A percentile compares a stretch with the other conserved stretches of the same genome.
Evolutionary conservation across 2,113 vertebrate species (phyloP).

Genomic region (Prolemur simus): DNA sequence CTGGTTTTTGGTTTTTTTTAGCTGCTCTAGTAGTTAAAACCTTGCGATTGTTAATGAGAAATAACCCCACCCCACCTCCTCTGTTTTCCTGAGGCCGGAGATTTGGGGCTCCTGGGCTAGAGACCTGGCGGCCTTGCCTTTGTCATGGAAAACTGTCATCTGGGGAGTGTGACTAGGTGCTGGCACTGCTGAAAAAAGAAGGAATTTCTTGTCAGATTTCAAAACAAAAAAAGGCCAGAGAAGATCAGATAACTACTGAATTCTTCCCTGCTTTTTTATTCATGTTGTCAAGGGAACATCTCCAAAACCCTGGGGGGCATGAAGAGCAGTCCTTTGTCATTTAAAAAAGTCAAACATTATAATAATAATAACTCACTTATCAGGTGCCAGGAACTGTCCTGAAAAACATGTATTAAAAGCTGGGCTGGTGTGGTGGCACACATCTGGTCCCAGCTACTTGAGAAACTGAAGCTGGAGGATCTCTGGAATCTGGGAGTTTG

Average conservation of each 20-base stretch:
- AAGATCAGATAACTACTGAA: slow-evolving; percentile 8
- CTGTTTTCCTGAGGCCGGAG: not conserved
- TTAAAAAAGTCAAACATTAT: slow-evolving; percentile 47
- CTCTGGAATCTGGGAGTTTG: too few species aligned
- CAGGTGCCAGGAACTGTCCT: not conserved
- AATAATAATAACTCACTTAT: slow-evolving; percentile 7
- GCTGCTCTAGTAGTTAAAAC: not conserved
- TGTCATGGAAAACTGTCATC: slow-evolving; percentile 66
- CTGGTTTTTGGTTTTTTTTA: not conserved
- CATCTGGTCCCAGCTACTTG: too few species aligned
- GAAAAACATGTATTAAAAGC: not conserved
- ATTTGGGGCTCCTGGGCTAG: not conserved
- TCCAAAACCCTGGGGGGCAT: not conserved
- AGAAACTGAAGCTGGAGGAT: too few species aligned
- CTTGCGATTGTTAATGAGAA: slow-evolving; percentile 6
- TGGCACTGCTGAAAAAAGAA: not conserved
- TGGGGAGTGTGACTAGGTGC: not conserved
- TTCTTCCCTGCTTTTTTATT: slow-evolving; percentile 47
- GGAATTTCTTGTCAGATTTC: slow-evolving; percentile 58
- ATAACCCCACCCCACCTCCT: not conserved
- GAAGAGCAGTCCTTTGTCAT: slow-evolving; percentile 41
- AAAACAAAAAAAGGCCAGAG: slow-evolving; percentile 47
- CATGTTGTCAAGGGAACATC: not conserved
- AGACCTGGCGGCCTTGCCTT: slow-evolving; percentile 27
- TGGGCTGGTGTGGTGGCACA: too few species aligned